These are phyloP conservation scores for Typhlichthys subterraneus DNA, from an alignment of 2,797 vertebrate species.

Conservation along the genomic window DNA sequence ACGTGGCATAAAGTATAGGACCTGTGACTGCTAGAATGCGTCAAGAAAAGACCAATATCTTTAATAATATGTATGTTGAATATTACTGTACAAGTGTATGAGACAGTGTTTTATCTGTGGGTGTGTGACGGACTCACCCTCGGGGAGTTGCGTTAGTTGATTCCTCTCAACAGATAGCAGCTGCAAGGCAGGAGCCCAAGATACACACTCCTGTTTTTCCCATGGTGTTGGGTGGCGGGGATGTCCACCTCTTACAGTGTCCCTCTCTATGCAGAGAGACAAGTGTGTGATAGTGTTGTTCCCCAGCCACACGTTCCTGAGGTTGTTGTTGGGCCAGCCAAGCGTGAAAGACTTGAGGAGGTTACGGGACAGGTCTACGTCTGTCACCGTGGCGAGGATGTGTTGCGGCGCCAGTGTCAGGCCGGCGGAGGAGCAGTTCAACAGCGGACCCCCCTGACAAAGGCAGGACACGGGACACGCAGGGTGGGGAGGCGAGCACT, in stretches of 20 bases:
- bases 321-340: conserved; percentile 31
- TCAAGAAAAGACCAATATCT: too few species aligned
- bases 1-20: too few species aligned
- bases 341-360: conserved; percentile 60
- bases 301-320: conserved; percentile 79
- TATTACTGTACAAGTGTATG: background rate
- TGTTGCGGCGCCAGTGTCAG: conserved; percentile 55
- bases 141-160: conserved; percentile 76
- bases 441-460: conserved; percentile 53
- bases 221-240: conserved; percentile 10
- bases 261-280: conserved; percentile 64
- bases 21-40: too few species aligned
- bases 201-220: conserved; percentile 29
- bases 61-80: background rate
- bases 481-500: conserved; percentile 29
- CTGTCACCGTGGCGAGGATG: conserved; percentile 43
- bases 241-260: conserved; percentile 17
- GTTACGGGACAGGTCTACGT: conserved; percentile 76
- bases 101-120: conserved; percentile 12
- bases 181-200: conserved; percentile 80
- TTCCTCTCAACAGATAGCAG: conserved; percentile 82
- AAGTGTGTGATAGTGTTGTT: conserved; percentile 78
- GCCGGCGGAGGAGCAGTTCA: conserved; percentile 80
- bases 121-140: conserved; percentile 75
- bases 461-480: conserved; percentile 68